Conservation (phyloP, 1,140 invertebrate genomes). For the Phortica variegata region DNA sequence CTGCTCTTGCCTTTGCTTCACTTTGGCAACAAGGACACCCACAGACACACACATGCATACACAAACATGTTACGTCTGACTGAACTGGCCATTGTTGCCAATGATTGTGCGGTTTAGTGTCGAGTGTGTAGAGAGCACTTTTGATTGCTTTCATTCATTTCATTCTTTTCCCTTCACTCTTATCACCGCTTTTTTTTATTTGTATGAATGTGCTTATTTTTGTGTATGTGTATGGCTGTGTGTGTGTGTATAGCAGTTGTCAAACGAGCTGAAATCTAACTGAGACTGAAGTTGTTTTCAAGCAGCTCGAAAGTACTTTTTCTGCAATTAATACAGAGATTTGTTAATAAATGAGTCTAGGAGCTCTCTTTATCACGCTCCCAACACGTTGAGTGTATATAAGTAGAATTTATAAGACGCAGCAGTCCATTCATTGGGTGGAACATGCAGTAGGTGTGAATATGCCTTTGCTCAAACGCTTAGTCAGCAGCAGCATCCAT, state of each 20-base stretch:
- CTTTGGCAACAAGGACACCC: not conserved
- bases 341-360: slow-evolving; percentile 1
- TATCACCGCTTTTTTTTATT: no score
- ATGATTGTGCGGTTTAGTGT: slow-evolving; percentile 18
- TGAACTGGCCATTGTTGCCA: slow-evolving; percentile 15
- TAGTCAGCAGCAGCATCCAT: no score
- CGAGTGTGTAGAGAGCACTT: slow-evolving; percentile 8
- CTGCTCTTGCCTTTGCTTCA: not conserved
- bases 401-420: no score
- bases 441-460: no score
- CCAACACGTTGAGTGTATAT: not conserved
- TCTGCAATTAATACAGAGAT: slow-evolving; percentile 7
- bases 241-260: slow-evolving; percentile 2
- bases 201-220: no score
- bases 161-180: no score
- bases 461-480: no score
- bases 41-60: not conserved
- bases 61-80: not conserved
- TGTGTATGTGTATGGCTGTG: not conserved
- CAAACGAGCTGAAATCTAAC: not conserved
- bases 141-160: slow-evolving; percentile 13
- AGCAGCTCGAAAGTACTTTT: slow-evolving; percentile 21
- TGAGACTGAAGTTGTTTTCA: no score
- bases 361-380: not conserved
- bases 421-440: no score